phyloP scores from a whole-genome alignment of 2,113 vertebrate genomes.

The Nannobrachium achirus region DNA sequence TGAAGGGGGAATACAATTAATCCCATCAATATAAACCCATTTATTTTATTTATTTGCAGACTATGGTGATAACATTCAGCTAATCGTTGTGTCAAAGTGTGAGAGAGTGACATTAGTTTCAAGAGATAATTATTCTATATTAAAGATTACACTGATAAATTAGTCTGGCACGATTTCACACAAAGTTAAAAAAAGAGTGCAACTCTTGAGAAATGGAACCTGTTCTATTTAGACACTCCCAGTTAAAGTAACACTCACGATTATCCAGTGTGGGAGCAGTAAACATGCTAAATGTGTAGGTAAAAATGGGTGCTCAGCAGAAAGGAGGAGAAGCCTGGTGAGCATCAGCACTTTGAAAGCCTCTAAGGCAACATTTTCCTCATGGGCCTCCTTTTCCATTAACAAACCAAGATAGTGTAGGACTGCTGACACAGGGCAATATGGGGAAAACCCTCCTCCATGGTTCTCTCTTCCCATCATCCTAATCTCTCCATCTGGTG shows the following conservation, averaged over 20 bases:
- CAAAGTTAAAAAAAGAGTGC: too few species aligned
- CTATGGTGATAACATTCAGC: too few species aligned
- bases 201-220: too few species aligned
- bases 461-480: constrained; percentile 59
- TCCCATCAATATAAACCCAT: too few species aligned
- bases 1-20: too few species aligned
- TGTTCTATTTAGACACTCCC: too few species aligned
- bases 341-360: constrained; percentile 59
- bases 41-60: too few species aligned
- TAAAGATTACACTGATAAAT: too few species aligned
- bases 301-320: constrained; percentile 38
- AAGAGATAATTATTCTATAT: too few species aligned
- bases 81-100: too few species aligned
- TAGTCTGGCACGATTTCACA: too few species aligned
- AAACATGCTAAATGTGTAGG: background rate
- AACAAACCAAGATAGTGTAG: constrained; percentile 74
- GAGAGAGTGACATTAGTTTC: too few species aligned
- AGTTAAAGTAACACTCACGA: background rate
- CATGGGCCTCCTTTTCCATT: constrained; percentile 71
- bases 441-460: constrained; percentile 70
- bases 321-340: constrained; percentile 54
- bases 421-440: constrained; percentile 77
- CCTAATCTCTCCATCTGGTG: constrained; percentile 79
- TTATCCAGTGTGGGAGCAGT: background rate
- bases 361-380: constrained; percentile 59